Evolutionary conservation across 2,113 vertebrate genomes (phyloP).

Genomic region (Elephantulus edwardii): DNA sequence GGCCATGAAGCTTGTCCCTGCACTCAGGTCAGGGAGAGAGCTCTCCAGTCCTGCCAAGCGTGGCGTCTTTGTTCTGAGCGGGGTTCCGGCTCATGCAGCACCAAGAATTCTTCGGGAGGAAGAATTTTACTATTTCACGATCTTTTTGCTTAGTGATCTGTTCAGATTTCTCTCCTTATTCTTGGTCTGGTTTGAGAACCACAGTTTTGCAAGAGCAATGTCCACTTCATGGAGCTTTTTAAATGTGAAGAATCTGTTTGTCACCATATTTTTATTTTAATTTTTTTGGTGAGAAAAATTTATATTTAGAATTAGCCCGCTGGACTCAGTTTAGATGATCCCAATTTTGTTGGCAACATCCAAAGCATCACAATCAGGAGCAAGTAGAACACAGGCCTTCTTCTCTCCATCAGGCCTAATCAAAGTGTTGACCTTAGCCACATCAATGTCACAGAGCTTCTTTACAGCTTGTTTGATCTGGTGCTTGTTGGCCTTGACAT

Average conservation of each 20-base stretch:
- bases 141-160: neutral
- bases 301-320: too few species aligned
- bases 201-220: slow-evolving; percentile 1
- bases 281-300: too few species aligned
- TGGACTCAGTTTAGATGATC: too few species aligned
- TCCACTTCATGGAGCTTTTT: neutral
- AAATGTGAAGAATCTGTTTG: neutral
- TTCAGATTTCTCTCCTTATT: slow-evolving; percentile 14
- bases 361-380: too few species aligned
- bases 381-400: too few species aligned
- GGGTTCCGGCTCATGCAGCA: neutral
- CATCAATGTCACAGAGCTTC: too few species aligned
- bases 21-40: neutral
- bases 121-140: neutral
- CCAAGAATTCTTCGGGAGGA: neutral
- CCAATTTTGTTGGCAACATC: too few species aligned
- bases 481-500: too few species aligned
- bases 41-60: rapidly evolving
- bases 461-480: too few species aligned
- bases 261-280: too few species aligned
- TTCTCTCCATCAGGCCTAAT: too few species aligned
- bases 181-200: neutral
- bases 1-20: rapidly evolving
- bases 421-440: too few species aligned
- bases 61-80: neutral